Evolutionary conservation across 2,113 vertebrate species (phyloP), one percentile per base, ranked within the genome.

Genomic region (Engraulis encrasicolus): DNA sequence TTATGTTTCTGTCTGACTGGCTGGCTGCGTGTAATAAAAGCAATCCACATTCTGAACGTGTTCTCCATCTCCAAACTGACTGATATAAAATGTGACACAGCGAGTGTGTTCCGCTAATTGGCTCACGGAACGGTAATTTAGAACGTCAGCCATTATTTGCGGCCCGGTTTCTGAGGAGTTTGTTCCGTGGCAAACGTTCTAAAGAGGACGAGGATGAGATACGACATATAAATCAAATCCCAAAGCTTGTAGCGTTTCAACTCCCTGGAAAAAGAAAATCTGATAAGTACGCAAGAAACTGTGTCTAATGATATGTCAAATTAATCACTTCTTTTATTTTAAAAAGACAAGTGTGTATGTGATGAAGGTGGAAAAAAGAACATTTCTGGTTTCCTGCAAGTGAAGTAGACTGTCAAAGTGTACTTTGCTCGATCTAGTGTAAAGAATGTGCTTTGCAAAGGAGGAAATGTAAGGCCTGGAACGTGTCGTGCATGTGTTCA

Each of bases 101-200:
- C 27, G 58, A 66, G 58, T 66, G 58, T 31, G 23, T 27, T 66
- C 7, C 23, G 11, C 58, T 66, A 66, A 66, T 66, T 66, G 58
- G 58, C 58, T 23, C 58, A 66, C 31, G n/a, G 31, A 23, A 9
- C 58, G 14, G n/a, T 66, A 6, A 66, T 66, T 66, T 66, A 31
- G 23, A 11, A 66, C 31, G 58, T 66, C 58, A 66, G 23, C n/a
- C 58, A 66, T 66, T 66, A 66, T 66, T 66, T 66, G 58, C 23
- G n/a, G n/a, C 58, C 23, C 58, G 27, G 2, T 6, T 66, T 66
- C 58, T 66, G 58, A 66, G 31, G 23, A 23, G n/a, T 27, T 66
- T 66, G 58, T n/a, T n/a, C n/a, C n/a, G n/a, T 66, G 58, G 27
- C 27, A 66, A 66, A 66, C 27, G 58, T 66, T 66, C 58, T 66